Evolutionary conservation across 2,888 invertebrate genomes (phyloP).

Genomic region (Chelonus formosanus): DNA sequence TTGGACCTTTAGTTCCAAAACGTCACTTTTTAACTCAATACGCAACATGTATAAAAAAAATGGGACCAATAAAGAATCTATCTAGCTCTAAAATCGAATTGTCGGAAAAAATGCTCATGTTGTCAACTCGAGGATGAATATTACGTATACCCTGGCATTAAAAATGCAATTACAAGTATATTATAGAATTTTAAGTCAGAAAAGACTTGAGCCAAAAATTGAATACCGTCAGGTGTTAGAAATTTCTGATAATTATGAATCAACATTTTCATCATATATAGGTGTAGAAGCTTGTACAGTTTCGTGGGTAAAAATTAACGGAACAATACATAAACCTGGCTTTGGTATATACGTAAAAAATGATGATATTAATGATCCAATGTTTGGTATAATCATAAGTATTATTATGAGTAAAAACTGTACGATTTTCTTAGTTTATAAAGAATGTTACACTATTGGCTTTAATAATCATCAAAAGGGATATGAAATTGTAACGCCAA

Average conservation of each 20-base stretch:
- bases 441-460: not conserved
- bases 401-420: not conserved
- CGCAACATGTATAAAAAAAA: not conserved
- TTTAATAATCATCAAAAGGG: conserved; percentile 3
- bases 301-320: conserved; percentile 7
- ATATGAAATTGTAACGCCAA: not conserved
- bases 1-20: not conserved
- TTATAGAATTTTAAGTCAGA: not conserved
- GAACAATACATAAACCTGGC: not conserved
- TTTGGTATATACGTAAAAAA: conserved; percentile 11
- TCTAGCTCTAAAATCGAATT: not conserved
- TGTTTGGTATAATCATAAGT: conserved; percentile 4
- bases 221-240: not conserved
- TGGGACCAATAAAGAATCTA: not conserved
- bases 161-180: not conserved
- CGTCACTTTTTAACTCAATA: not conserved
- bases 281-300: too few relatives aligned
- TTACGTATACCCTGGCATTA: not conserved
- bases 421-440: conserved; percentile 2
- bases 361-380: conserved; percentile 3
- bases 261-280: not conserved
- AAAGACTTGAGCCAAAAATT: not conserved
- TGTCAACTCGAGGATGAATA: not conserved
- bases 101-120: conserved; percentile 1
- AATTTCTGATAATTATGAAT: not conserved